Evolutionary conservation across 2,113 vertebrate genomes (phyloP), one percentile per base, ranked within the genome.

Genomic region (Cyanoderma ruficeps): DNA sequence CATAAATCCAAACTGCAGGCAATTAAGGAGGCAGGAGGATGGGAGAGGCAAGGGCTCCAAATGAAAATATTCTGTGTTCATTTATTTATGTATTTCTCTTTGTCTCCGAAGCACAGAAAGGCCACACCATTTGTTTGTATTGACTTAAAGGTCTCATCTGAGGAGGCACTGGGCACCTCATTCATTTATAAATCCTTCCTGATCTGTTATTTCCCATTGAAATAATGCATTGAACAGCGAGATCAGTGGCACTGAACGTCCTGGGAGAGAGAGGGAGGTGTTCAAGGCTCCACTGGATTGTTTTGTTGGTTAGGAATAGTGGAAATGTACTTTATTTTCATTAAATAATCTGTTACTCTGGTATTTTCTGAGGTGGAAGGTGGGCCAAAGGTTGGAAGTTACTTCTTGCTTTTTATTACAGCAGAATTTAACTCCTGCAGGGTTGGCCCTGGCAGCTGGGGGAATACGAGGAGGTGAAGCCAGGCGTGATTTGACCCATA

Each of bases 361-460:
- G 10, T 44, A 0, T 83, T 81, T 53, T 46, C 60, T 63, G 56
- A 82, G 47, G 69, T 80, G 25, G 75, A 85, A 83, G 47, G 24
- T 22, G 37, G 28, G 18, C 17, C 5, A 31, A 55, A n/a, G 46
- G 50, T 8, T 88, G 69, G 33, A 8, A 94, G 60, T 64, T 18
- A 30, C 10, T 70, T 77, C 47, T 74, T 75, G 10, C 25, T 84
- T 91, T 57, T 76, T 39, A 76, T 93, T 81, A 35, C 49, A 90
- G 7, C 37, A 25, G 87, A 67, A 93, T 94, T 96, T 86, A 84
- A 47, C 85, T 70, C 72, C 93, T 89, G 70, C 63, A 30, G 18
- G 39, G 30, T 27, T 88, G 79, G 55, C 10, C 21, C 71, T 68
- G 44, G 75, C 53, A 83, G 67, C 11, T 57, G 88, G 64, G 61